Evolutionary conservation across 1,140 invertebrate genomes (phyloP), one percentile per base, ranked within the genome.

Genomic region (Marisa cornuarietis): DNA sequence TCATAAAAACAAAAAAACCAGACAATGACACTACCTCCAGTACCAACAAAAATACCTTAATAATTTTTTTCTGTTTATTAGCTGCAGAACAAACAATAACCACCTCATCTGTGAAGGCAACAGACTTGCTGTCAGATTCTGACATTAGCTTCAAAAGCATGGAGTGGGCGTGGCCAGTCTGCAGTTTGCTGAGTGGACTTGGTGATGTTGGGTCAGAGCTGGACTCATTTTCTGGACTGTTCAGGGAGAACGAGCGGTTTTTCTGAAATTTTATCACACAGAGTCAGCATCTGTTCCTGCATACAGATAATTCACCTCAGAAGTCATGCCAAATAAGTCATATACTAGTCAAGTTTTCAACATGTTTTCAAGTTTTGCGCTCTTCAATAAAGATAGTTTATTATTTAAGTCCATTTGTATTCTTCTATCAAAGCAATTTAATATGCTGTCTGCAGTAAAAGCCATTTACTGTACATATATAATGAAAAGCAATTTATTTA

Each of bases 71-170:
- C 9, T 18, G 11, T 9, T 58, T 11, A 58, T 58, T 11, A 58
- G 54, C 54, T 14, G 54, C 54, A 42, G 31, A 42, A 42, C 31
- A 42, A 42, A 42, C 6, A 6, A 42, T 42, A 14, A 52, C n/a
- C 77, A 92, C 91, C 84, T 93, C 92, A 83, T 93, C 93, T 66
- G 92, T 97, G 87, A 97, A 98, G 6, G 96, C 97, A 6, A 98
- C 95, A 58, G 96, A 95, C 89, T 97, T 96, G 87, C 96, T 97
- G 79, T 96, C 96, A n/a, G 96, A 96, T 91, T 99, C 98, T 10
- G 96, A 96, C 65, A 99, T 97, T 20, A 99, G 91, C 89, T 97
- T 95, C 83, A 97, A 95, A 52, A 99, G 90, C 95, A 99, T 96
- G 8, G 93, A 93, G 14, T 95, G 95, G 6, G 94, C 94, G 81